These are phyloP conservation scores for Julus scandinavius DNA, from an alignment of 2,888 invertebrate species.

Conservation along the genomic window DNA sequence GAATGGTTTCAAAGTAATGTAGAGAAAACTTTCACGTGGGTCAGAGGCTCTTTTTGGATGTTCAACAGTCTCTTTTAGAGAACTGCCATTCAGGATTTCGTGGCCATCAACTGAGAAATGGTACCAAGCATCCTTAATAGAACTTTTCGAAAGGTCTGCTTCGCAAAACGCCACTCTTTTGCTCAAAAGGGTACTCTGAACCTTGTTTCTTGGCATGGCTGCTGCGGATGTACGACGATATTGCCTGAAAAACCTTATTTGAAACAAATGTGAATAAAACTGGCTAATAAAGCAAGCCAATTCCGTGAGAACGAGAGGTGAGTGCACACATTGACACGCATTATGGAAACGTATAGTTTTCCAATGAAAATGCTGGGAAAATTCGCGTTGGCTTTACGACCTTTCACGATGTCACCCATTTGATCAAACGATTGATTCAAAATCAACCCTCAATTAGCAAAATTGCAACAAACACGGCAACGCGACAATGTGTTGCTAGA, in stretches of 20 bases:
- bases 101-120: not conserved
- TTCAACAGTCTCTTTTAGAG: not conserved
- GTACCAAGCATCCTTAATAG: not conserved
- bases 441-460: not conserved
- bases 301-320: not conserved
- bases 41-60: not conserved
- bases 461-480: not conserved
- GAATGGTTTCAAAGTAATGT: not conserved
- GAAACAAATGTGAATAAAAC: not conserved
- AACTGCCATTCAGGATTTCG: not conserved
- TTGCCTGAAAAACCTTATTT: not conserved
- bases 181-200: not conserved
- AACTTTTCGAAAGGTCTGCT: not conserved
- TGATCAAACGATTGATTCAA: not conserved
- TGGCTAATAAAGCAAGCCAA: not conserved
- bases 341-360: not conserved
- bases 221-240: not conserved
- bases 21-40: not conserved
- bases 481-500: not conserved
- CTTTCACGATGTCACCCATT: not conserved
- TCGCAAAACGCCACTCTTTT: not conserved
- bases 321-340: not conserved
- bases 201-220: slow-evolving; percentile 19
- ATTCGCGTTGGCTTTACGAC: not conserved
- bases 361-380: not conserved